Percentiles rank a stretch among this genome's conserved stretches.
Conservation (phyloP, 1,140 invertebrate species). For the Ips typographus region DNA sequence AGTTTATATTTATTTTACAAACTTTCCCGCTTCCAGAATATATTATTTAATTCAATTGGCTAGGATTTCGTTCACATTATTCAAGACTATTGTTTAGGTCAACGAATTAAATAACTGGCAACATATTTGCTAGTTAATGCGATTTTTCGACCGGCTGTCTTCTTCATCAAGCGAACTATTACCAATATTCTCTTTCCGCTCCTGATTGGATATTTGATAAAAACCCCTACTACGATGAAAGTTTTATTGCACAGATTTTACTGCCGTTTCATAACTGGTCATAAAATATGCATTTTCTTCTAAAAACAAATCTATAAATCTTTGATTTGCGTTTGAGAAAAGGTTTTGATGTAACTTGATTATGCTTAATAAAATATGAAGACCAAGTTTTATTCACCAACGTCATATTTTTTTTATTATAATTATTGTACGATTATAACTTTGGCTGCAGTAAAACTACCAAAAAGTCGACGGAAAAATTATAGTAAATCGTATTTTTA, state of each 20-base stretch:
- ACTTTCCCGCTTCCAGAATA: constrained; percentile 25
- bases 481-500: no score
- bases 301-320: constrained; percentile 27
- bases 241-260: constrained; percentile 23
- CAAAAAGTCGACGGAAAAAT: no score
- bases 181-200: constrained; percentile 1
- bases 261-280: constrained; percentile 22
- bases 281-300: constrained; percentile 20
- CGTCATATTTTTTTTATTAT: no score
- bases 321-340: constrained; percentile 2
- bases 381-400: no score
- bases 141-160: not conserved
- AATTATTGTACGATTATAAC: no score
- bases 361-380: no score
- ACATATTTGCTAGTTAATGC: not conserved
- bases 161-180: constrained; percentile 1
- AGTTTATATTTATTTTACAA: constrained; percentile 34
- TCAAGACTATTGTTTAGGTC: not conserved
- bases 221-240: constrained; percentile 12
- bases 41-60: constrained; percentile 31
- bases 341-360: no score
- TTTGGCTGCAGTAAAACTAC: no score
- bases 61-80: constrained; percentile 17
- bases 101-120: not conserved
- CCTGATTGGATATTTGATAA: constrained; percentile 20